These are phyloP conservation scores for Aplysia californica DNA, from an alignment of 1,140 invertebrate species.

Conservation along the genomic window DNA sequence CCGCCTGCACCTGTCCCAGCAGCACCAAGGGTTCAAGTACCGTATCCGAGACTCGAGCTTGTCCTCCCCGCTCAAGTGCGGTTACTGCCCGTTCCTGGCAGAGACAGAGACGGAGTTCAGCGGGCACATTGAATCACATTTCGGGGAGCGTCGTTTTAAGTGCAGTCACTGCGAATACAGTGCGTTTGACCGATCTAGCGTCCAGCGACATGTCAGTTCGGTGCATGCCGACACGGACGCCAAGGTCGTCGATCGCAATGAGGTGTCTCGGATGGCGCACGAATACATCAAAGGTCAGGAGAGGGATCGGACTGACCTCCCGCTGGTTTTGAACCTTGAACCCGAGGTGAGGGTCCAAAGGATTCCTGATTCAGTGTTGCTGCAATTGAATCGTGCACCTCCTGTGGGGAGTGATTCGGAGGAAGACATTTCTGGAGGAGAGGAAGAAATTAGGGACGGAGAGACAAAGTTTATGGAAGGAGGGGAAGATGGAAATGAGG, in stretches of 20 bases:
- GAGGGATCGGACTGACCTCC: not conserved
- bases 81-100: slow-evolving; percentile 33
- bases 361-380: slow-evolving; percentile 12
- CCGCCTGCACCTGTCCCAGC: slow-evolving; percentile 26
- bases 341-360: slow-evolving; percentile 20
- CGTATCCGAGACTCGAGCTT: slow-evolving; percentile 11
- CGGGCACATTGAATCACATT: slow-evolving; percentile 28
- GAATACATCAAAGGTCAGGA: not conserved
- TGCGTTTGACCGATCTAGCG: slow-evolving; percentile 12
- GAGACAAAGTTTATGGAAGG: not conserved
- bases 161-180: slow-evolving; percentile 36
- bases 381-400: not conserved
- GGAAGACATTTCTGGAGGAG: not conserved
- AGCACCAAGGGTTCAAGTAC: slow-evolving; percentile 28
- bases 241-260: slow-evolving; percentile 17
- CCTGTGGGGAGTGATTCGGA: slow-evolving; percentile 7
- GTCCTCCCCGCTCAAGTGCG: slow-evolving; percentile 30
- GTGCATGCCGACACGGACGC: slow-evolving; percentile 10
- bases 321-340: slow-evolving; percentile 12
- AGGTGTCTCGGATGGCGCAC: not conserved
- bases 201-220: slow-evolving; percentile 18
- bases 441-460: not conserved
- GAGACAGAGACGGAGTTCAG: slow-evolving; percentile 33
- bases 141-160: slow-evolving; percentile 11
- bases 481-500: not conserved